phyloP scores from a whole-genome alignment of 2,888 invertebrate species.

The Steinernema hermaphroditum region DNA sequence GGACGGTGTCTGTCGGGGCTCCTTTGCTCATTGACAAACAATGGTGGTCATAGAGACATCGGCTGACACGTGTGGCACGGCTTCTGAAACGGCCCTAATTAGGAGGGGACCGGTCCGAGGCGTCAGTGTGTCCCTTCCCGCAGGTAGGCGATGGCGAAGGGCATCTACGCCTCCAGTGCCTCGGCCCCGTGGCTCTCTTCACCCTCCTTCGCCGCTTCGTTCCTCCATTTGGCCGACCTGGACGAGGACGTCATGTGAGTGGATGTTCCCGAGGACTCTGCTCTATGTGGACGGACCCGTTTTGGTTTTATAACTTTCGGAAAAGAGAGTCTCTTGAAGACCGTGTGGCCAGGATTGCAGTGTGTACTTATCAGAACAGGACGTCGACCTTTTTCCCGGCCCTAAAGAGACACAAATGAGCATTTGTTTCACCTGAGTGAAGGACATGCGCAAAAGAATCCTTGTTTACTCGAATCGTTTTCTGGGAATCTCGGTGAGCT shows the following conservation, averaged over 20 bases:
- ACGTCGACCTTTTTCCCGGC: too few relatives aligned
- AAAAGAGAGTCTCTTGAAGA: too few relatives aligned
- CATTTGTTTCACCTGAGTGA: too few relatives aligned
- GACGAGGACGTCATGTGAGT: slow-evolving; percentile 16
- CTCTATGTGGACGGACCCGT: too few relatives aligned
- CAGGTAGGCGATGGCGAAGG: background rate
- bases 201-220: background rate
- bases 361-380: too few relatives aligned
- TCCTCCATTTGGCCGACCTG: background rate
- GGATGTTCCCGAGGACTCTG: background rate
- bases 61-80: slow-evolving; percentile 23
- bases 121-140: background rate
- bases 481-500: too few relatives aligned
- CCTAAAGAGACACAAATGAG: too few relatives aligned
- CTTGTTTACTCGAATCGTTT: too few relatives aligned
- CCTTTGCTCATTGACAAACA: slow-evolving; percentile 9
- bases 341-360: too few relatives aligned
- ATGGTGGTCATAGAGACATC: slow-evolving; percentile 23
- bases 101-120: background rate
- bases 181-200: background rate
- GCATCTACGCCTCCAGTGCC: background rate
- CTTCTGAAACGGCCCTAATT: slow-evolving; percentile 13
- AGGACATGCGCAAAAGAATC: too few relatives aligned
- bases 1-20: slow-evolving; percentile 11
- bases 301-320: too few relatives aligned